Evolutionary conservation across 1,140 invertebrate genomes (phyloP).

Genomic region (Teleogryllus occipitalis): DNA sequence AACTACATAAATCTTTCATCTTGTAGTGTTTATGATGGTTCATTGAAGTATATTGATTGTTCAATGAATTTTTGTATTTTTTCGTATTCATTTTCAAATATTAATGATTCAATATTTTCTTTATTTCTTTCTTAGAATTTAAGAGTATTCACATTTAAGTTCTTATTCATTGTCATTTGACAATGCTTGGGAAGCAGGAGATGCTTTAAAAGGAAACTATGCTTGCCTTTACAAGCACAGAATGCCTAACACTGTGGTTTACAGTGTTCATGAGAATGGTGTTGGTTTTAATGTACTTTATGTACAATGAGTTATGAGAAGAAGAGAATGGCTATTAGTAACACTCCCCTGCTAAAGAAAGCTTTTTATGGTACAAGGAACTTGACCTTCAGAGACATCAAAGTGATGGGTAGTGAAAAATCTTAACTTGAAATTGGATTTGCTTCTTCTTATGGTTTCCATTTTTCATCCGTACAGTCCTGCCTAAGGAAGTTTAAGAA

Average conservation of each 20-base stretch:
- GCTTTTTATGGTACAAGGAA: too few relatives aligned
- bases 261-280: background rate
- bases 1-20: too few relatives aligned
- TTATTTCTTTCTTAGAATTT: background rate
- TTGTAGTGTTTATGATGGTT: background rate
- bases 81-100: background rate
- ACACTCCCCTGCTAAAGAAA: too few relatives aligned
- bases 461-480: too few relatives aligned
- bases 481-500: too few relatives aligned
- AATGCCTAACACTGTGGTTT: background rate
- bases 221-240: background rate
- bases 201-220: background rate
- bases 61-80: background rate
- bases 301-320: too few relatives aligned
- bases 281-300: background rate
- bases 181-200: background rate
- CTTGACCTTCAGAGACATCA: too few relatives aligned
- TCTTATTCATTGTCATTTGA: background rate
- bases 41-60: background rate
- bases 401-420: too few relatives aligned
- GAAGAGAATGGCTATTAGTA: too few relatives aligned
- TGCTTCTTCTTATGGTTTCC: too few relatives aligned
- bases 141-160: background rate
- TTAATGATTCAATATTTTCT: background rate
- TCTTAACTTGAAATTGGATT: too few relatives aligned